Evolutionary conservation across 2,888 invertebrate species (phyloP).

Genomic region (Tholera decimalis): DNA sequence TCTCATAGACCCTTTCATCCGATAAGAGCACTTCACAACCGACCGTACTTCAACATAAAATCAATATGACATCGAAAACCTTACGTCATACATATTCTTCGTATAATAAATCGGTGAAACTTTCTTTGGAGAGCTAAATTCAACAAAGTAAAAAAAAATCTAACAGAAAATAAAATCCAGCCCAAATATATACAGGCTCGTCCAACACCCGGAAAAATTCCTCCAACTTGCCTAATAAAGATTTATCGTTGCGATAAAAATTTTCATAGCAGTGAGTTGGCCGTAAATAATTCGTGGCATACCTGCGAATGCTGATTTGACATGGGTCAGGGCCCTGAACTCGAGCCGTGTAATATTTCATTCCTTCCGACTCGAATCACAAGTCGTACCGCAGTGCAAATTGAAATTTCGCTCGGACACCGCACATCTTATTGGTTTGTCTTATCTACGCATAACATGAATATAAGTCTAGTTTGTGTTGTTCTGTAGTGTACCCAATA

Average conservation of each 20-base stretch:
- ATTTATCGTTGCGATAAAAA: constrained; percentile 88
- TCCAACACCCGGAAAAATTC: constrained; percentile 72
- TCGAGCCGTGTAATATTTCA: constrained; percentile 86
- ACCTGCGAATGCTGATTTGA: constrained; percentile 90
- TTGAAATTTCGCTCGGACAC: constrained; percentile 82
- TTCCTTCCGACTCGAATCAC: constrained; percentile 84
- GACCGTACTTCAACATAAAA: constrained; percentile 61
- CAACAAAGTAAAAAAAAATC: constrained; percentile 48
- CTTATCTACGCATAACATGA: constrained; percentile 30
- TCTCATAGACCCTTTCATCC: constrained; percentile 52
- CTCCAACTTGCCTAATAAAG: constrained; percentile 85
- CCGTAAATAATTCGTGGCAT: constrained; percentile 89
- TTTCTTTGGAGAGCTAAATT: constrained; percentile 29
- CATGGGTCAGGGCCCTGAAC: constrained; percentile 85
- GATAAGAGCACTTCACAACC: constrained; percentile 48
- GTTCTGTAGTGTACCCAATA: neutral
- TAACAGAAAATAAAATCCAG: constrained; percentile 52
- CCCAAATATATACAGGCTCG: constrained; percentile 59
- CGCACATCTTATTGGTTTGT: constrained; percentile 75
- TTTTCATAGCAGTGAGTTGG: constrained; percentile 85
- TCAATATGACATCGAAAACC: constrained; percentile 55
- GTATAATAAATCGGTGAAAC: constrained; percentile 24
- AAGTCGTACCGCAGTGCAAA: constrained; percentile 82
- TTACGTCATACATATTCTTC: constrained; percentile 47
- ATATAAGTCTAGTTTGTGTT: constrained; percentile 13